Base-by-base conservation (phyloP, 2,888 invertebrate species). In the Chymomyza caudatula region DNA sequence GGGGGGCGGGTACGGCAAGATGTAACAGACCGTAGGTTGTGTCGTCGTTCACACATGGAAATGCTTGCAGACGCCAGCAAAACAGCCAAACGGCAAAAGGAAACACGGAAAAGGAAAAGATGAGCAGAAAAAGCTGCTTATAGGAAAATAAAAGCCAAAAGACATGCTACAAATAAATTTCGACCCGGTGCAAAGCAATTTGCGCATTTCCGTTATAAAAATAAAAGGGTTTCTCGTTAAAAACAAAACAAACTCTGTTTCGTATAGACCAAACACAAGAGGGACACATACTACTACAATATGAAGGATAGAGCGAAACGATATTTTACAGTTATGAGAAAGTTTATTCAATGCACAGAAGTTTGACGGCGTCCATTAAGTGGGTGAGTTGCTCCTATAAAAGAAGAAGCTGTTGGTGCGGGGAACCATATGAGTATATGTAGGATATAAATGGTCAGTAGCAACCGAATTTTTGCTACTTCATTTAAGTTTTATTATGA, bases 21-120 rank as follows among this genome's bases (percentile, higher is more conserved):
- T 37, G 29, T 37, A 37, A 37, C 29, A 37, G 29, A 37, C 29
- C 69, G 64, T 57, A 60, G 69, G 60, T 64, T 67, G 57, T 67
- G 65, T 44, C 74, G 57, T 79, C 73, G 78, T 80, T 86, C 82
- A 86, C 80, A 86, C 82, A 81, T 81, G 82, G 66, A 81, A 86
- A 81, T 80, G 86, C 84, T 80, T 86, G 80, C 86, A 84, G 82
- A 80, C 86, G 82, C 73, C 82, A 77, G 78, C 79, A 84, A 84
- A 80, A 84, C 69, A 86, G 74, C 22, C 69, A 53, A 55, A 23
- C 51, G 47, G 71, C 19, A 20, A 15, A 37, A 56, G 43, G 4
- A 44, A 15, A 19, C 56, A 23, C 5, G 51, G 22, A 13, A 51
- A 20, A 47, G 47, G 2, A 47, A 47, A 47, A 47, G 15, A 47